Base-by-base conservation (phyloP, 2,113 vertebrate species). In the Pavo muticus region DNA sequence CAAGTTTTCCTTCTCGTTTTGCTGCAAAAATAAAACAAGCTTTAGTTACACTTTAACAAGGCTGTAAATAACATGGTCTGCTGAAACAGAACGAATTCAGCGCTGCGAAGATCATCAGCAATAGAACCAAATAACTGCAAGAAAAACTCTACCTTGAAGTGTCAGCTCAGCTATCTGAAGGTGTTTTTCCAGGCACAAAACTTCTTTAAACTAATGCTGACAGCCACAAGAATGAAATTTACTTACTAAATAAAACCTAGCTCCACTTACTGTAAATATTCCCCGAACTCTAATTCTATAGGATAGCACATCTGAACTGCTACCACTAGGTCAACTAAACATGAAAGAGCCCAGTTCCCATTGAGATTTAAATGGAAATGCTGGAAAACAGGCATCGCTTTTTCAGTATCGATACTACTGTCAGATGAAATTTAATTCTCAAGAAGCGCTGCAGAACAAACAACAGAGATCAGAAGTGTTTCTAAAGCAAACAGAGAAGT, bases 1-100 rank as follows among this genome's bases (percentile, higher is more conserved):
- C 88, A 99, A 97, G 71, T 97, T 98, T 69, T 99, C 98, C 95
- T 99, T 99, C 94, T 99, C 98, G 37, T 83, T 97, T 97, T 98
- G 98, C 99, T 99, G 97, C 52, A 77, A 87, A 84, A 54, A 74
- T 52, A 32, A 91, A 81, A 69, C 69, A 1, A 47, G 40, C 14
- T 15, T 93, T 83, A 86, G 75, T 45, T 72, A 7, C 7, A 63
- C 90, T 90, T 92, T 60, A 85, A 69, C 9, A 77, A 40, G 52
- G 68, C 14, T 60, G 12, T 14, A 68, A 74, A 56, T 44, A 84
- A 61, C 21, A 40, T 47, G 32, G 16, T 39, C 60, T 77, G 13
- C n/a, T 91, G 84, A 70, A 94, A 76, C 16, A 56, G 12, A 69
- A 91, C 24, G 44, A 67, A 61, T 73, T n/a, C 59, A 32, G 39